These are phyloP conservation scores for Dolomedes plantarius DNA, from an alignment of 2,888 invertebrate species.

Conservation along the genomic window DNA sequence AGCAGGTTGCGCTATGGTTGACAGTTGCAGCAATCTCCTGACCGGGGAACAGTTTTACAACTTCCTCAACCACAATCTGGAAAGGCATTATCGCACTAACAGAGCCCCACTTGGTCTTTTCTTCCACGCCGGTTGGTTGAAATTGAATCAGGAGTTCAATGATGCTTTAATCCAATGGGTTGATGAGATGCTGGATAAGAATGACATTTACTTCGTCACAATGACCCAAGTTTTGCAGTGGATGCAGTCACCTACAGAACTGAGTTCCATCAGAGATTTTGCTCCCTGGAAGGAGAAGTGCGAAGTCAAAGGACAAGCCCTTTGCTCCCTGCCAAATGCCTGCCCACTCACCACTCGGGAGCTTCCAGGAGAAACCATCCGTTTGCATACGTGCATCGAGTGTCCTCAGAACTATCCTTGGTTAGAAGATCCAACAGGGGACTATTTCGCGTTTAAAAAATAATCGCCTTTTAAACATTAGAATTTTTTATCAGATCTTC, in stretches of 20 bases:
- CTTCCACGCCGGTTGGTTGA: constrained; percentile 96
- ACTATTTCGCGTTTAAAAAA: constrained; percentile 76
- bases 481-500: constrained; percentile 50
- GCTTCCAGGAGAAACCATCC: constrained; percentile 92
- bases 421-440: constrained; percentile 95
- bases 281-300: constrained; percentile 97
- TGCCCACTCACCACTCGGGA: constrained; percentile 90
- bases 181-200: constrained; percentile 91
- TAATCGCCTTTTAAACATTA: constrained; percentile 38
- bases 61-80: constrained; percentile 94
- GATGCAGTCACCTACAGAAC: constrained; percentile 96
- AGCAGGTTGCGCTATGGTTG: constrained; percentile 94
- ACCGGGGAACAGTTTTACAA: constrained; percentile 89
- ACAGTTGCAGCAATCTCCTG: constrained; percentile 94
- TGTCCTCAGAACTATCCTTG: constrained; percentile 97
- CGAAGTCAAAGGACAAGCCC: constrained; percentile 94
- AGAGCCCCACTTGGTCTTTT: constrained; percentile 89
- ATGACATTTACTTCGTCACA: constrained; percentile 95
- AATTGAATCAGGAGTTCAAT: constrained; percentile 91
- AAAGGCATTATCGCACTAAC: constrained; percentile 94
- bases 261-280: constrained; percentile 90
- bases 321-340: constrained; percentile 92
- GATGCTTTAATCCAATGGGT: constrained; percentile 94
- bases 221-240: constrained; percentile 93
- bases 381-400: constrained; percentile 96